Conservation (phyloP, 2,113 vertebrate genomes). For the Periophthalmodon schlosseri region DNA sequence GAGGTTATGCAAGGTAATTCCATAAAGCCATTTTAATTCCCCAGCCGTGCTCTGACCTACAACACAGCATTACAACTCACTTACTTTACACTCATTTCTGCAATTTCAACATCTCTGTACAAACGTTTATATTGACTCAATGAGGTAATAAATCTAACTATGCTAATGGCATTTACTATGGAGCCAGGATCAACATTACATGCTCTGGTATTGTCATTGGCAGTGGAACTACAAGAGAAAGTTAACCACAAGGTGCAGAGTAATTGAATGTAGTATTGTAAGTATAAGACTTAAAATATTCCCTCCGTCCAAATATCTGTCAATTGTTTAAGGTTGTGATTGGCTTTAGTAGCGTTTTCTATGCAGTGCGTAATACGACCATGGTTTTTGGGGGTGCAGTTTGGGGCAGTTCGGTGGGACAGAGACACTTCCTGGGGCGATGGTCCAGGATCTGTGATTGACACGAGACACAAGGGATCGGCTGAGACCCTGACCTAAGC, state of each 20-base stretch:
- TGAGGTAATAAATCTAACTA: conserved; percentile 12
- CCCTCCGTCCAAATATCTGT: conserved; percentile 17
- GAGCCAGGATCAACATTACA: conserved; percentile 34
- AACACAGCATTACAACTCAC: not conserved
- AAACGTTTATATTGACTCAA: conserved; percentile 12
- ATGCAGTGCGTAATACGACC: conserved; percentile 39
- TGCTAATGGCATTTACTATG: conserved; percentile 17
- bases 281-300: conserved; percentile 18
- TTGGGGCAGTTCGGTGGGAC: conserved; percentile 27
- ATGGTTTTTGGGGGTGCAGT: conserved; percentile 35
- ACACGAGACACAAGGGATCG: conserved; percentile 73
- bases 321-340: not conserved
- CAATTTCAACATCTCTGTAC: not conserved
- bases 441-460: conserved; percentile 64
- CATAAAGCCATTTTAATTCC: not conserved
- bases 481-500: conserved; percentile 72
- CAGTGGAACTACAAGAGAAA: not conserved
- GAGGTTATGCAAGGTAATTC: not conserved
- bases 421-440: conserved; percentile 54
- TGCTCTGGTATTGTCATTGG: conserved; percentile 10
- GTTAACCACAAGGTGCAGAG: not conserved
- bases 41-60: not conserved
- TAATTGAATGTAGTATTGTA: conserved; percentile 9
- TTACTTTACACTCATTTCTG: not conserved
- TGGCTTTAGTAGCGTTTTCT: conserved; percentile 16